phyloP scores from a whole-genome alignment of 2,888 invertebrate species.

The Tyria jacobaeae region DNA sequence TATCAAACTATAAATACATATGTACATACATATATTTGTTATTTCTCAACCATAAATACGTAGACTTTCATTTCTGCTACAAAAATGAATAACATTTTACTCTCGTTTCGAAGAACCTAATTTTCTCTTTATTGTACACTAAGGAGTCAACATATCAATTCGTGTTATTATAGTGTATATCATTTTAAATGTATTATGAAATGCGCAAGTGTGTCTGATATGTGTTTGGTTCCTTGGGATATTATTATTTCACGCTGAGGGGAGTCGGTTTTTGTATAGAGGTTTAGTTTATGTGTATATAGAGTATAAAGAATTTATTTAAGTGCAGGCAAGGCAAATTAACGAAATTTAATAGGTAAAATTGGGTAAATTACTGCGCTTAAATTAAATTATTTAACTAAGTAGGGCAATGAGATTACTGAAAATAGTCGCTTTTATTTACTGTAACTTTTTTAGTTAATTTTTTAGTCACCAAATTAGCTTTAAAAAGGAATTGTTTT shows the following conservation, averaged over 20 bases:
- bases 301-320: too few relatives aligned
- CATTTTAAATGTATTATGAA: neutral
- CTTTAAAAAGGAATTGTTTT: too few relatives aligned
- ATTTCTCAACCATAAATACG: neutral
- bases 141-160: constrained; percentile 4
- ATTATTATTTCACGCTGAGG: neutral
- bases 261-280: too few relatives aligned
- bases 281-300: too few relatives aligned
- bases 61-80: neutral
- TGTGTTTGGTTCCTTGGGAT: neutral
- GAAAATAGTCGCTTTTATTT: too few relatives aligned
- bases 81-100: neutral
- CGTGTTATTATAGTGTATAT: neutral
- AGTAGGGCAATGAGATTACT: too few relatives aligned
- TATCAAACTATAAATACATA: neutral
- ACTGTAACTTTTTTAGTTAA: too few relatives aligned
- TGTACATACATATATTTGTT: neutral
- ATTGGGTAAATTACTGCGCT: too few relatives aligned
- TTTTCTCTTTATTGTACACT: constrained; percentile 2
- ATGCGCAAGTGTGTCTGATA: neutral
- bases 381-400: too few relatives aligned
- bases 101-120: neutral
- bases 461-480: too few relatives aligned
- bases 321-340: too few relatives aligned
- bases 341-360: too few relatives aligned